Evolutionary conservation across 2,113 vertebrate genomes (phyloP).

Genomic region (Silurus glanis): DNA sequence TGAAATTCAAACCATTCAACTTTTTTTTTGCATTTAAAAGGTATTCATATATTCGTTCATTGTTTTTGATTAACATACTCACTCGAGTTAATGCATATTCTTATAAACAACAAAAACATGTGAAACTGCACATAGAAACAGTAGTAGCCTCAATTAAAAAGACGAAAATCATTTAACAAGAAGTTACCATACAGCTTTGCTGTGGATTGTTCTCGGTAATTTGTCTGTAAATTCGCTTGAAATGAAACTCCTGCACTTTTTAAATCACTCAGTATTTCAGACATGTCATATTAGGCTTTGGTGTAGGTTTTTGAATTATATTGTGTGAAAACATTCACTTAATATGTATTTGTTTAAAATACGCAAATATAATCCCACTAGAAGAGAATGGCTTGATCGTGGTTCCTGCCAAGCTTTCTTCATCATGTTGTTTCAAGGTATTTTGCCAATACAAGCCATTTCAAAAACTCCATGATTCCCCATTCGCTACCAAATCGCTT

Average conservation of each 20-base stretch:
- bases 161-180: not conserved
- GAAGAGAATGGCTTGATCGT: not conserved
- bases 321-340: not conserved
- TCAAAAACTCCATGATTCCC: not conserved
- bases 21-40: not conserved
- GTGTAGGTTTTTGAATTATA: not conserved
- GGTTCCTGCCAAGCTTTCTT: not conserved
- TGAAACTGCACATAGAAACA: not conserved
- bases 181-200: not conserved
- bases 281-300: not conserved
- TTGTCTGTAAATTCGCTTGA: not conserved
- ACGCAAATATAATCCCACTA: not conserved
- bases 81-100: not conserved
- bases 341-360: no score
- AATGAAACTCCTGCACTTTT: not conserved
- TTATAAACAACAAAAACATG: not conserved
- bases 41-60: not conserved
- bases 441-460: not conserved
- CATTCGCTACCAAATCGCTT: not conserved
- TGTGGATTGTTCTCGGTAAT: not conserved
- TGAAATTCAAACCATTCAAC: not conserved
- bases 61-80: not conserved
- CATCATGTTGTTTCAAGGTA: not conserved
- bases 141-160: not conserved
- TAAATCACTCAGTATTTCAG: not conserved